Conservation (phyloP, 2,888 invertebrate genomes). For the Patella depressa region DNA sequence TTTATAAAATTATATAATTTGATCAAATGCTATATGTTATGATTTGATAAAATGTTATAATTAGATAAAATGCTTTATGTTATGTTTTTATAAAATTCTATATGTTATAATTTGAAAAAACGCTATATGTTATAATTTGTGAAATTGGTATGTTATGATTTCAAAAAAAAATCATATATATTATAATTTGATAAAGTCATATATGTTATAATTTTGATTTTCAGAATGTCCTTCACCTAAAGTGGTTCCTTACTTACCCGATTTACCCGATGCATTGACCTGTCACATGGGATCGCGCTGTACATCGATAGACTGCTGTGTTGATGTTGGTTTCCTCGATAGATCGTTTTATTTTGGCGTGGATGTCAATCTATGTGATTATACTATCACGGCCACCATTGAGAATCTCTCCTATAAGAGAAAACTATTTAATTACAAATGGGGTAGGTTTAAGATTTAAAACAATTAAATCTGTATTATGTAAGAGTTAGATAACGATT, state of each 20-base stretch:
- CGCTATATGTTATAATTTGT: too few relatives aligned
- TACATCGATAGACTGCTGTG: slow-evolving; percentile 37
- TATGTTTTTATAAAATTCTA: too few relatives aligned
- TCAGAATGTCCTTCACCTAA: slow-evolving; percentile 40
- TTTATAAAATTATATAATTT: too few relatives aligned
- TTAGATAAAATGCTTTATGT: too few relatives aligned
- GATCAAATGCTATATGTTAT: too few relatives aligned
- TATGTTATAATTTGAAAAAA: too few relatives aligned
- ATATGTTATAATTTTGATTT: slow-evolving; percentile 13
- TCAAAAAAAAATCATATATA: too few relatives aligned
- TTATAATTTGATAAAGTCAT: background rate
- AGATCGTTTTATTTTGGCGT: slow-evolving; percentile 16
- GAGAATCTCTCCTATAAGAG: slow-evolving; percentile 34
- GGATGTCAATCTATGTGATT: slow-evolving; percentile 29
- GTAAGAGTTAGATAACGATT: too few relatives aligned
- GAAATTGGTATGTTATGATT: too few relatives aligned
- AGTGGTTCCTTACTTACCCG: slow-evolving; percentile 26
- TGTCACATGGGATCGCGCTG: slow-evolving; percentile 39
- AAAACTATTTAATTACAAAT: slow-evolving; percentile 33
- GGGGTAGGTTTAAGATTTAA: slow-evolving; percentile 28
- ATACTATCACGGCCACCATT: slow-evolving; percentile 30
- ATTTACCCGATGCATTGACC: slow-evolving; percentile 34
- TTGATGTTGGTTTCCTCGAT: slow-evolving; percentile 28
- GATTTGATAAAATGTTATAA: too few relatives aligned
- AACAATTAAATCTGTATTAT: too few relatives aligned